Base-by-base conservation (phyloP, 2,797 vertebrate genomes). In the Gallirallus australis region DNA sequence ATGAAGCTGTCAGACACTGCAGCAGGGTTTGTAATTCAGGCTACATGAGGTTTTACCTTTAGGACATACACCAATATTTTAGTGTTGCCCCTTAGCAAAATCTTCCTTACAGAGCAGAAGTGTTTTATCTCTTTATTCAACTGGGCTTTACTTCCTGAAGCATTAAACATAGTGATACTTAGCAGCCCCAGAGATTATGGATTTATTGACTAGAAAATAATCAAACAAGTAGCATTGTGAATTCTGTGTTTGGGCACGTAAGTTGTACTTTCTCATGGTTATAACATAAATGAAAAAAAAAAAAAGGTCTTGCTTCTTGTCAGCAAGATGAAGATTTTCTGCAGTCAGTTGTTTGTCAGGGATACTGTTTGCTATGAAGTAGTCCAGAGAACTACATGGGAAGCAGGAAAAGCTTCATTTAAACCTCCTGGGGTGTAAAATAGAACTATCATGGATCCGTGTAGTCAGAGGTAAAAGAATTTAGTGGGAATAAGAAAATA, bases 141-240 rank as follows among this genome's bases (percentile, higher is more conserved):
- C 60, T 28, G 60, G 42, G 33, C 20, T 86, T 95, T 91, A 56
- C 75, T 86, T 95, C 39, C 30, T 89, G 68, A 56, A 63, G 19
- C 42, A 25, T 82, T 90, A 69, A 82, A 85, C 80, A 60, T 17
- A 73, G 81, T 31, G 64, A 93, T 90, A 69, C 39, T 92, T 73
- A 83, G 75, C 83, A 56, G 63, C 54, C 19, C 16, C 54, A 53
- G 37, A 77, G 56, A 71, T 39, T 73, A 90, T 80, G 64, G 82
- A 84, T 90, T 88, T 96, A 89, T 71, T 79, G 77, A 82, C 73
- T 35, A 79, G 66, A 45, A 96, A 96, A 82, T 84, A 95, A 70
- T 73, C 73, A 90, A 70, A 76, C 15, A 45, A 81, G 50, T 48
- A 66, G 14, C 20, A 50, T 33, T 56, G 37, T 64, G 52, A 82